Percentiles rank a stretch among this genome's conserved stretches.
These are phyloP conservation scores for Harpagoxenus sublaevis DNA, from an alignment of 2,888 invertebrate species.

Conservation along the genomic window DNA sequence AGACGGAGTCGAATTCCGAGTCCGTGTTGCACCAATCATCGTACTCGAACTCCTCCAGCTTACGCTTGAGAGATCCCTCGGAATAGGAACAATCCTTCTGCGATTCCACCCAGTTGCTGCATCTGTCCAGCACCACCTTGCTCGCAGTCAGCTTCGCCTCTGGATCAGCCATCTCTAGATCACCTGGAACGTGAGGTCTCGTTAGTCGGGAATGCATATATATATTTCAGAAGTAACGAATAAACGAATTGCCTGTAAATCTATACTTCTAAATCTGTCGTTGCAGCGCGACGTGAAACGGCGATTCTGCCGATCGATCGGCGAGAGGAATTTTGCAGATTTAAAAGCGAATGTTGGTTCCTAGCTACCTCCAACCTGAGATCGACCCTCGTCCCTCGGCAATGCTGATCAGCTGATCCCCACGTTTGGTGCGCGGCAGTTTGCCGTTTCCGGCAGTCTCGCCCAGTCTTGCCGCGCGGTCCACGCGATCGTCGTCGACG, in stretches of 20 bases:
- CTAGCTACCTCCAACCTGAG: neutral
- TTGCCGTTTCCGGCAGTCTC: neutral
- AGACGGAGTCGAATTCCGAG: conserved; percentile 84
- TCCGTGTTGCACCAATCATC: conserved; percentile 82
- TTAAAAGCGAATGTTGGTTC: neutral
- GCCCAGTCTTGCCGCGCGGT: too few species aligned
- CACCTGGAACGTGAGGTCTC: neutral
- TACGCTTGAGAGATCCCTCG: conserved; percentile 66
- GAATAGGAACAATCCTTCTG: conserved; percentile 69
- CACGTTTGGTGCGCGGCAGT: neutral
- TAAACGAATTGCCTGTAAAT: neutral
- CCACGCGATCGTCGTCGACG: neutral
- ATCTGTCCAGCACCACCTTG: conserved; percentile 81
- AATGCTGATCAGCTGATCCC: neutral
- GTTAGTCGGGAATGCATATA: too few species aligned
- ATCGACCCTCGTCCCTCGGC: neutral
- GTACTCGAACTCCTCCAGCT: conserved; percentile 70
- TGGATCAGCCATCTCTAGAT: conserved; percentile 31
- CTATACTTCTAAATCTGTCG: neutral
- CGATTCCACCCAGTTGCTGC: conserved; percentile 80
- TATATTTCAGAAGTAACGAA: neutral
- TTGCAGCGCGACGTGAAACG: neutral
- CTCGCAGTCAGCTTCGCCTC: conserved; percentile 68
- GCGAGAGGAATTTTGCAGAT: neutral
- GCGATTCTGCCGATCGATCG: neutral